Conservation (phyloP, 2,797 vertebrate species). For the Poecilia picta region DNA sequence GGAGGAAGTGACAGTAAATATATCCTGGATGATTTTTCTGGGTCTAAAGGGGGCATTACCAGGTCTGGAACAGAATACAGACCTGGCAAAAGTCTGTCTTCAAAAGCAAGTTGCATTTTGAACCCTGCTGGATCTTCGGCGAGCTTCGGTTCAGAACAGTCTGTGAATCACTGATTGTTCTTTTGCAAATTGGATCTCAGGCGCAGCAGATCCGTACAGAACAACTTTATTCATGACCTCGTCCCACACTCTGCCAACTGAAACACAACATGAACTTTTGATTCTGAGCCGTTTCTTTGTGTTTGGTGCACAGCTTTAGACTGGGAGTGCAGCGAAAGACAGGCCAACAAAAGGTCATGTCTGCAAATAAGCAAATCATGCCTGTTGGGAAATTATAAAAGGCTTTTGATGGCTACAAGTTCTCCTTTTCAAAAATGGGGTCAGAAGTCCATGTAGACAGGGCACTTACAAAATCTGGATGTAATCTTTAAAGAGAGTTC, state of each 20-base stretch:
- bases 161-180: conserved; percentile 40
- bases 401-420: neutral
- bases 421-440: neutral
- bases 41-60: conserved; percentile 47
- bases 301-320: conserved; percentile 15
- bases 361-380: conserved; percentile 2
- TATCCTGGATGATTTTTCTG: conserved; percentile 60
- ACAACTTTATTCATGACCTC: conserved; percentile 29
- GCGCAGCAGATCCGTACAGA: conserved; percentile 17
- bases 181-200: conserved; percentile 29
- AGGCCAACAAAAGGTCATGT: conserved; percentile 8
- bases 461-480: neutral
- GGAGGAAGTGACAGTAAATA: conserved; percentile 63
- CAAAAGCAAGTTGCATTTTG: conserved; percentile 48
- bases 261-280: conserved; percentile 32
- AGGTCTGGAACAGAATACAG: conserved; percentile 41
- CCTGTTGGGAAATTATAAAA: conserved; percentile 14
- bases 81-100: conserved; percentile 36
- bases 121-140: conserved; percentile 26
- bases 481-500: conserved; percentile 7
- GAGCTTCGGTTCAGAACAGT: conserved; percentile 34
- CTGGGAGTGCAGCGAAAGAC: neutral
- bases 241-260: conserved; percentile 39
- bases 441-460: neutral
- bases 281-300: conserved; percentile 22